Conservation (phyloP, 2,888 invertebrate genomes). For the Idaea straminata region DNA sequence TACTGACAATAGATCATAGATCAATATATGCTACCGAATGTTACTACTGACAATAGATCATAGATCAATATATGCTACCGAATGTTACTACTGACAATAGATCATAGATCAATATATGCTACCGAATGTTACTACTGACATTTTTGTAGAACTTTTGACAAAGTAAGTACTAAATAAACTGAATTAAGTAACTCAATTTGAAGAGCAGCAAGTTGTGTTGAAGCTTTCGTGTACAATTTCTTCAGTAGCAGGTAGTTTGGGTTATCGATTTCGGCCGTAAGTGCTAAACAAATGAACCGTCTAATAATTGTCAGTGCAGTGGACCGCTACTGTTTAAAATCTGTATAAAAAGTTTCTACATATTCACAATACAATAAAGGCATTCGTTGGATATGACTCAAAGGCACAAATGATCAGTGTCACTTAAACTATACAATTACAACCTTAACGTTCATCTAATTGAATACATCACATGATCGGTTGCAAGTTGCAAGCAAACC, state of each 20-base stretch:
- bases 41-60: too few species aligned
- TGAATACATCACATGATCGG: slow-evolving; percentile 43
- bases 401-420: slow-evolving; percentile 68
- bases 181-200: too few species aligned
- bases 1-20: too few species aligned
- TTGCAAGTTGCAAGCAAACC: slow-evolving; percentile 39
- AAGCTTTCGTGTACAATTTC: background rate
- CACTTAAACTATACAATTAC: slow-evolving; percentile 45
- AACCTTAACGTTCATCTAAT: slow-evolving; percentile 32
- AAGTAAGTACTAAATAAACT: too few species aligned
- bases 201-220: too few species aligned
- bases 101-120: too few species aligned
- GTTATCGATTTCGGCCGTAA: slow-evolving; percentile 42
- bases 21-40: too few species aligned
- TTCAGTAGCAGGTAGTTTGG: slow-evolving; percentile 34
- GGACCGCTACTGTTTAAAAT: slow-evolving; percentile 49
- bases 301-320: slow-evolving; percentile 42
- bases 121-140: too few species aligned
- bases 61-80: too few species aligned
- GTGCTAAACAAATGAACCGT: slow-evolving; percentile 50
- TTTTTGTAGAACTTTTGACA: too few species aligned
- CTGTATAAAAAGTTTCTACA: slow-evolving; percentile 69
- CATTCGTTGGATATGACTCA: slow-evolving; percentile 75
- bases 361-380: slow-evolving; percentile 65
- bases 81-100: too few species aligned